phyloP scores from a whole-genome alignment of 2,797 vertebrate genomes.

The Threskiornis aethiopicus region DNA sequence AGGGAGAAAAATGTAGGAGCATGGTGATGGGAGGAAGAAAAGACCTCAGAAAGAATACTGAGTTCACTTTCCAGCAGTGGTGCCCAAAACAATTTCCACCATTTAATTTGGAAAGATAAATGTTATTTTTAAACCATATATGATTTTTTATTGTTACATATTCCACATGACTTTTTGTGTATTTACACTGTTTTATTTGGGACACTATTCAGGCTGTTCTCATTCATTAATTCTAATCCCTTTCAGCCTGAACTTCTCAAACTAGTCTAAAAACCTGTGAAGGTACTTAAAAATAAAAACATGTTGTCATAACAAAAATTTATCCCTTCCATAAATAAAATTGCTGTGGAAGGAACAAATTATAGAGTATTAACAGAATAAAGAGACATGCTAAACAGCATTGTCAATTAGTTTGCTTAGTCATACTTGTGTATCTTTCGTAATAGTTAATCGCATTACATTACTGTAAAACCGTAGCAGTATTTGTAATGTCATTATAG shows the following conservation, averaged over 20 bases:
- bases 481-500: conserved; percentile 25
- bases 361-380: conserved; percentile 1
- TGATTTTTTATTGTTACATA: not conserved
- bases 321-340: not conserved
- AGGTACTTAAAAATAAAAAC: not conserved
- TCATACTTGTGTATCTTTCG: conserved; percentile 2
- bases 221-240: not conserved
- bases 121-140: not conserved
- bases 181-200: not conserved
- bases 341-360: not conserved
- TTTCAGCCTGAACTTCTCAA: not conserved
- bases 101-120: not conserved
- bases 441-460: conserved; percentile 29
- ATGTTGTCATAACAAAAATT: not conserved
- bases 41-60: not conserved
- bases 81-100: not conserved
- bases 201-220: not conserved
- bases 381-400: not conserved
- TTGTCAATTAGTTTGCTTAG: conserved; percentile 39
- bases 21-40: not conserved
- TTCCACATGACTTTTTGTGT: not conserved
- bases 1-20: not conserved
- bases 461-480: not conserved
- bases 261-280: not conserved
- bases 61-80: not conserved